Evolutionary conservation across 1,140 invertebrate species (phyloP).

Genomic region (Bombus vancouverensis): DNA sequence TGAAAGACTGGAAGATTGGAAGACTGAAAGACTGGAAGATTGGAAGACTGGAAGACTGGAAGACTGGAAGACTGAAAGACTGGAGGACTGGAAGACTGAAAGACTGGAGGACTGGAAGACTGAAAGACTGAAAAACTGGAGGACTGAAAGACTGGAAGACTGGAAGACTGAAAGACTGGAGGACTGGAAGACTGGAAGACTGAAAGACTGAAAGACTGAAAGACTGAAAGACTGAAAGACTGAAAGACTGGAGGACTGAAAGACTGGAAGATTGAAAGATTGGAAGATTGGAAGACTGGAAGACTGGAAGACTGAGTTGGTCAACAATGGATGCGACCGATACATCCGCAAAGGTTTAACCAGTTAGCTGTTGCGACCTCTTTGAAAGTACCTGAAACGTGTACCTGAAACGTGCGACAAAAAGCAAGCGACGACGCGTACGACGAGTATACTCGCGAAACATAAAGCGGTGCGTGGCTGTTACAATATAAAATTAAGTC

Average conservation of each 20-base stretch:
- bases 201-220: rapidly evolving
- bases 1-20: rapidly evolving
- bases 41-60: rapidly evolving
- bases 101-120: rapidly evolving
- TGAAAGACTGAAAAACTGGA: rapidly evolving
- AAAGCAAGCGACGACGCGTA: no score
- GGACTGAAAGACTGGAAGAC: rapidly evolving
- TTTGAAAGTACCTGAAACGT: no score
- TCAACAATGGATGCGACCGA: no score
- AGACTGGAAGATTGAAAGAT: rapidly evolving
- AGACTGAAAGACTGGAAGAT: rapidly evolving
- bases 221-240: rapidly evolving
- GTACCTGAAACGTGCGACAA: no score
- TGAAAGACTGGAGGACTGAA: rapidly evolving
- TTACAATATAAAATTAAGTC: no score
- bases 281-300: no score
- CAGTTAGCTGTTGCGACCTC: no score
- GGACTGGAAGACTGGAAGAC: no score
- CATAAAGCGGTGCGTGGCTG: no score
- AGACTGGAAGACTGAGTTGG: no score
- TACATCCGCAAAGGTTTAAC: no score
- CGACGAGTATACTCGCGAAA: no score
- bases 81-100: rapidly evolving
- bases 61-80: rapidly evolving
- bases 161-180: rapidly evolving